Evolutionary conservation across 2,888 invertebrate genomes (phyloP).

Genomic region (Oscheius sp.): DNA sequence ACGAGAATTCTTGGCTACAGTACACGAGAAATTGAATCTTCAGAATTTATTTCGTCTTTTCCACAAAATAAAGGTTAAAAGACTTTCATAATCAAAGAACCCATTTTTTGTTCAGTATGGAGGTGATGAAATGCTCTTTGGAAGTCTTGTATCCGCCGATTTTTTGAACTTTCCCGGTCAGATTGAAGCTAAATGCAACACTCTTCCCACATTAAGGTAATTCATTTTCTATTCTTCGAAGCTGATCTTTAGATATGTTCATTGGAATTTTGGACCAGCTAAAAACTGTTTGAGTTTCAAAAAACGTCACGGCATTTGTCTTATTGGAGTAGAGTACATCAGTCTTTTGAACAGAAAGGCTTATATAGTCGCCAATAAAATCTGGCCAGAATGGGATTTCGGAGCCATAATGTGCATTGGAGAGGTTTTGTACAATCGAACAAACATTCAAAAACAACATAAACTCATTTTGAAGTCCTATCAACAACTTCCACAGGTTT

Average conservation of each 20-base stretch:
- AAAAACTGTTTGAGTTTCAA: constrained; percentile 1
- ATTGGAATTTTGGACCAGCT: constrained; percentile 12
- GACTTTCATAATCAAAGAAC: background rate
- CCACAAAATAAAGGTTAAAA: background rate
- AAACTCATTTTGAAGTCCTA: background rate
- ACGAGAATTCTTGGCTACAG: background rate
- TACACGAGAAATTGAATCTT: background rate
- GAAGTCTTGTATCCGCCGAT: background rate
- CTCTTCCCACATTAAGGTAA: background rate
- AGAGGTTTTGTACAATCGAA: constrained; percentile 11
- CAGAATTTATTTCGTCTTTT: background rate
- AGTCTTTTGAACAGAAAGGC: background rate
- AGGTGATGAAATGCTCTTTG: constrained; percentile 22
- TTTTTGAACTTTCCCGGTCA: constrained; percentile 20
- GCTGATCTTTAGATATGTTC: constrained; percentile 10
- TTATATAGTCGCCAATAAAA: constrained; percentile 24
- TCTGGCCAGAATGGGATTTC: constrained; percentile 26
- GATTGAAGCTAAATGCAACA: constrained; percentile 4
- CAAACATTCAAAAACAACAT: background rate
- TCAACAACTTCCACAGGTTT: constrained; percentile 8
- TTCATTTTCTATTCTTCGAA: background rate
- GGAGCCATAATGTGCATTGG: constrained; percentile 23
- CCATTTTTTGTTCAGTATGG: constrained; percentile 16
- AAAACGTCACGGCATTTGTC: constrained; percentile 17
- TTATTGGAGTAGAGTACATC: constrained; percentile 21